Evolutionary conservation across 2,888 invertebrate genomes (phyloP).

Genomic region (Rutpela maculata): DNA sequence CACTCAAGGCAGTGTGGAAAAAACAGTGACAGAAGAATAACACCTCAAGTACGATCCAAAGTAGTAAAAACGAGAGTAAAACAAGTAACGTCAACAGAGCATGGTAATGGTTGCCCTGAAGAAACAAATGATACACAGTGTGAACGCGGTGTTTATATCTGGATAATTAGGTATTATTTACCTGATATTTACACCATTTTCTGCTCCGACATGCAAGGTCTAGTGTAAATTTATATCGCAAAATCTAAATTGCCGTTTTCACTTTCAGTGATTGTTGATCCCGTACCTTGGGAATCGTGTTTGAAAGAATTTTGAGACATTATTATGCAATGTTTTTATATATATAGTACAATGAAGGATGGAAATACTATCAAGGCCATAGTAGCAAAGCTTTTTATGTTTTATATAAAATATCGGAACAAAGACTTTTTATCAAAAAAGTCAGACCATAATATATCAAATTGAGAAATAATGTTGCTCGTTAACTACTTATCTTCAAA

Average conservation of each 20-base stretch:
- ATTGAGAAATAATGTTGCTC: too few relatives aligned
- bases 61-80: conserved; percentile 14
- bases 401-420: too few relatives aligned
- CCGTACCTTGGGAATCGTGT: background rate
- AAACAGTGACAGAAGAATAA: background rate
- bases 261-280: conserved; percentile 7
- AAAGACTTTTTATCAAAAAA: too few relatives aligned
- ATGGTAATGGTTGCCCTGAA: conserved; percentile 9
- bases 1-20: background rate
- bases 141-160: background rate
- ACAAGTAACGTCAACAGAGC: conserved; percentile 1
- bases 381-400: too few relatives aligned
- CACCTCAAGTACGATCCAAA: background rate
- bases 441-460: too few relatives aligned
- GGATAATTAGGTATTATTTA: conserved; percentile 22
- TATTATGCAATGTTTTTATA: background rate
- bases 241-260: background rate
- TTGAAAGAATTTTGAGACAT: conserved; percentile 1
- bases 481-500: too few relatives aligned
- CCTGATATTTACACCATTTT: conserved; percentile 8
- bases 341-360: background rate
- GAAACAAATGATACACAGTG: conserved; percentile 2
- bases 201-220: conserved; percentile 19
- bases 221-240: conserved; percentile 14
- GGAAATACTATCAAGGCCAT: background rate